Evolutionary conservation across 2,888 invertebrate genomes (phyloP).

Genomic region (Alviniconcha strummeri): DNA sequence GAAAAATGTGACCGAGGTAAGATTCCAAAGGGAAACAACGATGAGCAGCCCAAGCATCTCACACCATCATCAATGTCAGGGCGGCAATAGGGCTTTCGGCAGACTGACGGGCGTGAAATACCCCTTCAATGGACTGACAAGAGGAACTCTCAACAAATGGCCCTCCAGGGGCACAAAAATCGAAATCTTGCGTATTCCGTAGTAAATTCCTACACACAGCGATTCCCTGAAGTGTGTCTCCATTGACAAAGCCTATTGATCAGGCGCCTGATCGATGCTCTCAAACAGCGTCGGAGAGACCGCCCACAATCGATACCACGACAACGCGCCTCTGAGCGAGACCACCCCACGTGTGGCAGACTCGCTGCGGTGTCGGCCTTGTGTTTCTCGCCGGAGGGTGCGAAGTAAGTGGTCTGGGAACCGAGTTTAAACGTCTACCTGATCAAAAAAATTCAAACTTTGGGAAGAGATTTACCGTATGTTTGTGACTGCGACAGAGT

Average conservation of each 20-base stretch:
- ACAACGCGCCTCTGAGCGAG: background rate
- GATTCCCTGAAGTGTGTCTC: conserved; percentile 36
- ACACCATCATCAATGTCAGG: background rate
- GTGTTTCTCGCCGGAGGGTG: background rate
- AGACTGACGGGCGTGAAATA: conserved; percentile 13
- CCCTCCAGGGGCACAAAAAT: conserved; percentile 28
- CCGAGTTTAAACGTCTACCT: background rate
- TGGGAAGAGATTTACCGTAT: conserved; percentile 28
- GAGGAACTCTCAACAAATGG: background rate
- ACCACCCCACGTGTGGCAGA: background rate
- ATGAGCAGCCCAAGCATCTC: background rate
- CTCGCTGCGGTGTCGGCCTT: conserved; percentile 1
- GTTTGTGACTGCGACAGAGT: conserved; percentile 30
- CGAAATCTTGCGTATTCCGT: conserved; percentile 30
- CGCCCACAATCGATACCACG: conserved; percentile 25
- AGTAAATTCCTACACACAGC: conserved; percentile 41
- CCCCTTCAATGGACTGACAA: conserved; percentile 12
- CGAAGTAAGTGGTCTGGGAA: too few species aligned
- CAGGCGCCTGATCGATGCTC: conserved; percentile 2
- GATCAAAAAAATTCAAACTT: background rate
- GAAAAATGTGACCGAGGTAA: too few species aligned
- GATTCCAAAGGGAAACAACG: conserved; percentile 1
- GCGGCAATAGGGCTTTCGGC: background rate
- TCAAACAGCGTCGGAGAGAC: conserved; percentile 25
- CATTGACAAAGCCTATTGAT: conserved; percentile 42